These are phyloP conservation scores for Ligdia adustata DNA, from an alignment of 2,888 invertebrate species.

Conservation along the genomic window DNA sequence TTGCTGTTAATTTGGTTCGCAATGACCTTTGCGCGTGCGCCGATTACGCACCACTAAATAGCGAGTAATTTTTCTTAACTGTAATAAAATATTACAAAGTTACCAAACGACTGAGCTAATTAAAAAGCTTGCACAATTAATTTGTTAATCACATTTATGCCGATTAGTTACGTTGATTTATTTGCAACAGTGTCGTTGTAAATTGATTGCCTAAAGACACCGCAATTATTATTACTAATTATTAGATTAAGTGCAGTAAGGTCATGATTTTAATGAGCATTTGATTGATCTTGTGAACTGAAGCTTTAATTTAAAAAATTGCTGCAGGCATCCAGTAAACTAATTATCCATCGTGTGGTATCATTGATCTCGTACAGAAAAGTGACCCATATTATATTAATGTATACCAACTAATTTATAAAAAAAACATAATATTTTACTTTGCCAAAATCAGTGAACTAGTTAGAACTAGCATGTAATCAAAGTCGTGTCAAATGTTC, in stretches of 20 bases:
- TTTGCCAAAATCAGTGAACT: too few relatives aligned
- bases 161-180: conserved; percentile 34
- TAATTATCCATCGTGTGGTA: too few relatives aligned
- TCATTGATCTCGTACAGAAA: too few relatives aligned
- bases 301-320: not conserved
- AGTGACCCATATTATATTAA: too few relatives aligned
- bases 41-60: conserved; percentile 54
- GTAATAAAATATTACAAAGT: conserved; percentile 46
- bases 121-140: conserved; percentile 38
- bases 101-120: conserved; percentile 38
- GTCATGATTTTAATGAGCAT: conserved; percentile 16
- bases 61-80: conserved; percentile 29
- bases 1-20: too few relatives aligned
- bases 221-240: conserved; percentile 30
- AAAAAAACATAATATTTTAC: too few relatives aligned
- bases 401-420: too few relatives aligned
- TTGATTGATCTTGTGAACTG: conserved; percentile 6
- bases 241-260: conserved; percentile 30
- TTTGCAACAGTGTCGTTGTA: conserved; percentile 32
- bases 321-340: not conserved
- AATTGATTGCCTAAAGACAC: conserved; percentile 34
- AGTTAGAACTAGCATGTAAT: too few relatives aligned
- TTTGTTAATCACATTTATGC: conserved; percentile 37
- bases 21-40: conserved; percentile 49
- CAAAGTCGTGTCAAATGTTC: too few relatives aligned